Base-by-base conservation (phyloP, 2,797 vertebrate species). In the Enoplosus armatus region DNA sequence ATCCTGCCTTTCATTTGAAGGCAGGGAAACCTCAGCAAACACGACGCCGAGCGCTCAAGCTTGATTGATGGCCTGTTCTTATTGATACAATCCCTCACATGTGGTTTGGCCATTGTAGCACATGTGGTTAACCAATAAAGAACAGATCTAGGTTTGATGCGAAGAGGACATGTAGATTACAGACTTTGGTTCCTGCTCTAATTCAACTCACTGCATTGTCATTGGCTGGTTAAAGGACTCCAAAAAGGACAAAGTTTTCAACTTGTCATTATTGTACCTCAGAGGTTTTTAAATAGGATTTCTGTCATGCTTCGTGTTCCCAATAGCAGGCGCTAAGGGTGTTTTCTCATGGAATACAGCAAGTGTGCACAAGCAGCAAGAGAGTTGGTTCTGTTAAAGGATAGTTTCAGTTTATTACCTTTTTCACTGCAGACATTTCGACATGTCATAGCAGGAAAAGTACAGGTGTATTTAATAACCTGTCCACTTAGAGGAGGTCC, bases 41-140 rank as follows among this genome's bases (percentile, higher is more conserved):
- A 92, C 43, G 66, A 81, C 69, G 80, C 75, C 70, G 86, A 89
- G 86, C 60, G 56, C 84, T 80, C 66, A 53, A 48, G 47, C 87
- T 85, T 94, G 93, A 95, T 92, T 92, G 91, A 94, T 91, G 89
- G 87, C 62, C 67, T 77, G 83, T 77, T 87, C 90, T 90, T 88
- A 93, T 91, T 94, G 92, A 93, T 89, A 91, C 79, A 82, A 68
- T 86, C 66, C 81, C 87, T 94, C 86, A 94, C 91, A 94, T 94
- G 92, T 94, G 94, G 94, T 93, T 93, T 91, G 84, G 85, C 87
- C 82, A 89, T 95, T 94, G 89, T 92, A 91, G 89, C 81, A 83
- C 91, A 91, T 95, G 93, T 92, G 93, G 93, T 93, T 93, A 91
- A 94, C 93, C 88, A 89, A 90, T 86, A 86, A 67, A 87, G 85